These are phyloP conservation scores for Tetragnatha versicolor DNA, from an alignment of 1,140 invertebrate species.

Conservation along the genomic window DNA sequence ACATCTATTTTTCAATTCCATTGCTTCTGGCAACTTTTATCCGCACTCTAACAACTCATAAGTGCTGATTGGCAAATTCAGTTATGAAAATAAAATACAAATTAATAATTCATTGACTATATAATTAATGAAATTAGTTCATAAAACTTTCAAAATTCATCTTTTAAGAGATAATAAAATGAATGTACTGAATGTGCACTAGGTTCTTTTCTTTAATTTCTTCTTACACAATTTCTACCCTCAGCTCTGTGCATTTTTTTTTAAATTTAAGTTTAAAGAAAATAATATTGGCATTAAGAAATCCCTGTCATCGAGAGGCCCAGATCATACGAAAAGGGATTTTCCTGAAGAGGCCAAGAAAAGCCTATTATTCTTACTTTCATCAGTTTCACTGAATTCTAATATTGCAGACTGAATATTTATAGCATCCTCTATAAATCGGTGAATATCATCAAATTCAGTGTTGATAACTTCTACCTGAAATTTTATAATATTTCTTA, in stretches of 20 bases:
- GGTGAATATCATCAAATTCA: not conserved
- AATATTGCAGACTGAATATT: constrained; percentile 19
- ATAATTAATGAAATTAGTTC: no score
- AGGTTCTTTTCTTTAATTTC: not conserved
- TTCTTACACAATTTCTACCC: not conserved
- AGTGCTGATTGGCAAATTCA: no score
- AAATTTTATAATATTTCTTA: not conserved
- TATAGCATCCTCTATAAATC: not conserved
- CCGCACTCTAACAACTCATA: no score
- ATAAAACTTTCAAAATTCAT: no score
- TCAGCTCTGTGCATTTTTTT: not conserved
- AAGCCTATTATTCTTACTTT: not conserved
- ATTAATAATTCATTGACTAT: no score
- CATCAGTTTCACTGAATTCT: constrained; percentile 41
- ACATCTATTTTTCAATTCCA: no score
- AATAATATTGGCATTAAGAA: not conserved
- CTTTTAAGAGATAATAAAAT: no score
- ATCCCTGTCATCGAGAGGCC: no score
- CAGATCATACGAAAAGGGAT: no score
- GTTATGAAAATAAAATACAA: no score
- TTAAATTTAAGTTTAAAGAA: not conserved
- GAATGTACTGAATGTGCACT: not conserved
- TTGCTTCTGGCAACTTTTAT: no score
- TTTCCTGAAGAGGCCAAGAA: no score
- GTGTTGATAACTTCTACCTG: constrained; percentile 29